Evolutionary conservation across 2,888 invertebrate species (phyloP).

Genomic region (Serrognathus titanus): DNA sequence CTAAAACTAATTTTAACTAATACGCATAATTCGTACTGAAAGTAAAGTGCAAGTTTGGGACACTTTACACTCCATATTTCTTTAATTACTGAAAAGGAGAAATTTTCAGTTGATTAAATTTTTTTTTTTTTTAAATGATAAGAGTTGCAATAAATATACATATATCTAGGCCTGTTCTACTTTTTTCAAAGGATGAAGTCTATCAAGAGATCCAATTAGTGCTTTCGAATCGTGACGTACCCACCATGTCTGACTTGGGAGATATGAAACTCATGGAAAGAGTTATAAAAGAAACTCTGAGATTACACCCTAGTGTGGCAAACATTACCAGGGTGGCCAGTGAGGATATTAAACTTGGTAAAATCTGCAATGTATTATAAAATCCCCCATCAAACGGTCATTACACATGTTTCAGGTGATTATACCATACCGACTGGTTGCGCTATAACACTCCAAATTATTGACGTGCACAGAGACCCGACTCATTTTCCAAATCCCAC

Average conservation of each 20-base stretch:
- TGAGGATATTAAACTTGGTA: constrained; percentile 58
- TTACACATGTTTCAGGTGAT: constrained; percentile 9
- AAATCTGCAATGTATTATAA: background rate
- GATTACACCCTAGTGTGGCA: constrained; percentile 66
- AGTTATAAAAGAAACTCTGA: constrained; percentile 65
- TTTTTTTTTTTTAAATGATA: too few relatives aligned
- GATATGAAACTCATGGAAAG: constrained; percentile 66
- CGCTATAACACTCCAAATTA: constrained; percentile 19
- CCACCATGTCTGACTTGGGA: constrained; percentile 56
- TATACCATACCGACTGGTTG: constrained; percentile 22
- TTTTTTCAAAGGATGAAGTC: constrained; percentile 43
- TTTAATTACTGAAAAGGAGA: too few relatives aligned
- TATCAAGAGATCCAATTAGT: constrained; percentile 51
- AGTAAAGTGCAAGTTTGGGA: too few relatives aligned
- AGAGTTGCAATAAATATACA: too few relatives aligned
- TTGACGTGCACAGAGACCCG: constrained; percentile 58
- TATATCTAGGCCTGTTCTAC: constrained; percentile 38
- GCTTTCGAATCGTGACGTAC: constrained; percentile 45
- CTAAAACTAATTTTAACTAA: too few relatives aligned
- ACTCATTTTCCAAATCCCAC: constrained; percentile 63
- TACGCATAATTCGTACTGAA: too few relatives aligned
- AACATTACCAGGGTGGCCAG: constrained; percentile 59
- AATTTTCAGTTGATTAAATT: too few relatives aligned
- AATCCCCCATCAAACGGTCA: background rate
- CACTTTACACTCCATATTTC: too few relatives aligned